Evolutionary conservation across 53 echinoderm and acorn worm species (phyloP), one percentile per base, ranked within the genome.

Genomic region (Stichopus horrens): DNA sequence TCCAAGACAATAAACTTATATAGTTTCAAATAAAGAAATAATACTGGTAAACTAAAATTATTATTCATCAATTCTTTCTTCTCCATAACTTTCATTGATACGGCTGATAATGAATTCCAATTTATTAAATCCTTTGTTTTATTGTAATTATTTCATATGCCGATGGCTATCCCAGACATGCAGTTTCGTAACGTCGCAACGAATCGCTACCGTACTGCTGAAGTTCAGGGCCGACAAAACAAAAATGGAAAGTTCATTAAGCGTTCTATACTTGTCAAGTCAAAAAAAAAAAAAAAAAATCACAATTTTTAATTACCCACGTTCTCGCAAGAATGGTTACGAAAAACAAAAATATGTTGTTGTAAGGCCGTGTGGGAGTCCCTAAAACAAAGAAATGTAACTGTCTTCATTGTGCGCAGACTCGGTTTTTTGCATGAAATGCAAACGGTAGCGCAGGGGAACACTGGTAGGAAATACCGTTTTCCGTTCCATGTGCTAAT

Each of bases 281-380:
- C 37, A 37, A 37, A 37, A 37, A 37, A 37, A 37, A 37, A 37
- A 37, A 37, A 59, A 59, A 13, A 71, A 71, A 71, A 71, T 71
- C n/a, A 59, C 71, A 71, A 13, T 71, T 71, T 71, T 71, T 71
- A 16, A 16, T 71, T 16, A 71, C 18, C 19, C 14, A 7, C 71
- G 16, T 71, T 71, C 71, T 71, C 71, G 71, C 71, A 71, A 71
- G 71, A 71, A n/a, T 71, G 71, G 71, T 71, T 71, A 71, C 16
- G 71, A 71, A 71, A 71, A 71, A 71, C 71, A 71, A 71, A 71
- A 71, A 71, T 16, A 16, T 16, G 71, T 71, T 71, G 71, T 71
- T 71, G 14, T 18, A 71, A 71, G 18, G 71, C 7, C 71, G 18
- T n/a, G 18, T 71, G 16, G 19, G 19, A 71, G 19, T 13, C 16